Evolutionary conservation across 2,113 vertebrate genomes (phyloP).

Genomic region (Thunnus maccoyii): DNA sequence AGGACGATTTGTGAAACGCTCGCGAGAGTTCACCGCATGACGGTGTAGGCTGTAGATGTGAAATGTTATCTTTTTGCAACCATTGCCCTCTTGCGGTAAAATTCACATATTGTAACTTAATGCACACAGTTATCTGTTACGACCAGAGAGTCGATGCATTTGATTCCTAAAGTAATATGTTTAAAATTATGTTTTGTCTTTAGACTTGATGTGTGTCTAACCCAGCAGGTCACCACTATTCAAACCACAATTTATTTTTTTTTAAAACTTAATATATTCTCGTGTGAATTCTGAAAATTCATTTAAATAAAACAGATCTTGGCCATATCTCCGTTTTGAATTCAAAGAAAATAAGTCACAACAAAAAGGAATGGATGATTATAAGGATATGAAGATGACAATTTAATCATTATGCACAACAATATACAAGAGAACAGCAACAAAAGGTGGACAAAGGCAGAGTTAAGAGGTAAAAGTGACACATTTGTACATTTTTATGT

Average conservation of each 20-base stretch:
- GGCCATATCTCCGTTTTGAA: background rate
- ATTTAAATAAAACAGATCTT: background rate
- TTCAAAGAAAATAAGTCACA: background rate
- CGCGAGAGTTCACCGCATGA: no score
- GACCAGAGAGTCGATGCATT: background rate
- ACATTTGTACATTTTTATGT: background rate
- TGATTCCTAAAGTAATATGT: no score
- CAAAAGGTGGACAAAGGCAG: constrained; percentile 9
- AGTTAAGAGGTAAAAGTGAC: no score
- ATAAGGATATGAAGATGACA: background rate
- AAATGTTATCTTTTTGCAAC: background rate
- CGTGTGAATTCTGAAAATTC: background rate
- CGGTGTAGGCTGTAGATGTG: no score
- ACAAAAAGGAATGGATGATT: background rate
- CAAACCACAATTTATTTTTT: no score
- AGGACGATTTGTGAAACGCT: no score
- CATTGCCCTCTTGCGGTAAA: constrained; percentile 54
- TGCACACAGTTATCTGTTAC: background rate
- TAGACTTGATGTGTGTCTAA: background rate
- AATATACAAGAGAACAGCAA: constrained; percentile 28
- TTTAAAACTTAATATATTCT: background rate
- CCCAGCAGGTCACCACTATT: background rate
- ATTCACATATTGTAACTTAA: background rate
- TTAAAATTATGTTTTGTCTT: background rate
- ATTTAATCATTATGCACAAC: constrained; percentile 13